These are phyloP conservation scores for Erannis defoliaria DNA, from an alignment of 2,888 invertebrate genomes.

Conservation along the genomic window DNA sequence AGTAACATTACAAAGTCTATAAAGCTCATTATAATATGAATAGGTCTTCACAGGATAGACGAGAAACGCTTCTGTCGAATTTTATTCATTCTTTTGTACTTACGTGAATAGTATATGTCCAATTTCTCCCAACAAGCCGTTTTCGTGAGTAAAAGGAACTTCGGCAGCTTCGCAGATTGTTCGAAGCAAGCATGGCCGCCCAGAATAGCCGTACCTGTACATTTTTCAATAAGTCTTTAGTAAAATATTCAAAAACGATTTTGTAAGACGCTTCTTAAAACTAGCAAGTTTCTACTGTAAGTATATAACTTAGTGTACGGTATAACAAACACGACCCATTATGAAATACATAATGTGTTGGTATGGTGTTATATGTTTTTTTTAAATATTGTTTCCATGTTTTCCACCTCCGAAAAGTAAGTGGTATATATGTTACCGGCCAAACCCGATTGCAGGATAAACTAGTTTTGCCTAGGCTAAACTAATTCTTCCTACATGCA, in stretches of 20 bases:
- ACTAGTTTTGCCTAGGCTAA: no score
- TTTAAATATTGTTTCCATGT: no score
- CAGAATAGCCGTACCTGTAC: slow-evolving; percentile 88
- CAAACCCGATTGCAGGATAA: no score
- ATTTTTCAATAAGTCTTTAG: slow-evolving; percentile 56
- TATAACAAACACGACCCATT: no score
- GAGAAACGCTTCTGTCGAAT: slow-evolving; percentile 16
- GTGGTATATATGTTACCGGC: no score
- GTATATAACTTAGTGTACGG: neutral
- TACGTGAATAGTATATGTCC: slow-evolving; percentile 92
- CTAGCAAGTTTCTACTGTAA: slow-evolving; percentile 32
- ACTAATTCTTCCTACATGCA: no score
- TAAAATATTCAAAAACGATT: slow-evolving; percentile 58
- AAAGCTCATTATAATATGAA: slow-evolving; percentile 24
- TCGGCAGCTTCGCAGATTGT: slow-evolving; percentile 92
- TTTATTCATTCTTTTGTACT: slow-evolving; percentile 71
- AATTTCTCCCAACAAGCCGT: slow-evolving; percentile 91
- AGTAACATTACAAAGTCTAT: neutral
- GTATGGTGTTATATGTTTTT: no score
- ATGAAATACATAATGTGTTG: no score
- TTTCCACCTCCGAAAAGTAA: no score
- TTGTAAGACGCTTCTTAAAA: slow-evolving; percentile 47
- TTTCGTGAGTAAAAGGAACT: slow-evolving; percentile 88
- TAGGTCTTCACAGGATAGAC: slow-evolving; percentile 3
- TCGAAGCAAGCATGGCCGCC: slow-evolving; percentile 90